These are phyloP conservation scores for Pomatorhinus ruficollis DNA, from an alignment of 2,113 vertebrate genomes.

Conservation along the genomic window DNA sequence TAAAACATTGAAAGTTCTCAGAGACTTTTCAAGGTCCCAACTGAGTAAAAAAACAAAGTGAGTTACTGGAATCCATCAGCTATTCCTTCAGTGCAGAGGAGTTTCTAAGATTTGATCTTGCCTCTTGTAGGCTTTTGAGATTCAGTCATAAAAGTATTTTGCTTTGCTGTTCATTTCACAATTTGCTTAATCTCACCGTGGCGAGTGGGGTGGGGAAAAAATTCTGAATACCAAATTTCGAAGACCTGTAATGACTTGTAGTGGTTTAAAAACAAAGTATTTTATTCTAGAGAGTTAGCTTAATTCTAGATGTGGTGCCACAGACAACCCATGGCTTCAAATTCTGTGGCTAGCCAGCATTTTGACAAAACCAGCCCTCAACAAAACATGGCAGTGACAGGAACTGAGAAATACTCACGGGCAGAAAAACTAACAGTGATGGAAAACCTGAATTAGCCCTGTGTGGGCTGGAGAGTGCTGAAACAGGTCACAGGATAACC, in stretches of 20 bases:
- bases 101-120: not conserved
- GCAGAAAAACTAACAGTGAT: not conserved
- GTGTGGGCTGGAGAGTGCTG: not conserved
- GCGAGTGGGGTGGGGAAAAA: not conserved
- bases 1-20: not conserved
- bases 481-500: accelerated
- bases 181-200: not conserved
- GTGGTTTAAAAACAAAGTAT: not conserved
- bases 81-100: not conserved
- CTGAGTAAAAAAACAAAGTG: not conserved
- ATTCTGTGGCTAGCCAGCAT: not conserved
- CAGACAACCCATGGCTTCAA: not conserved
- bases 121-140: not conserved
- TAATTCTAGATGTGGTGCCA: not conserved
- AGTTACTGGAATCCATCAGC: not conserved
- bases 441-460: not conserved
- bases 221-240: not conserved
- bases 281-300: not conserved
- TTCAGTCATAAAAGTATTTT: not conserved
- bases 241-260: not conserved
- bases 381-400: not conserved
- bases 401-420: not conserved
- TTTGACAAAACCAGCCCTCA: not conserved
- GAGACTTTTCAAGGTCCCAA: not conserved
- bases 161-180: not conserved